These are phyloP conservation scores for Resseliella maxima DNA, from an alignment of 2,888 invertebrate species.

Conservation along the genomic window DNA sequence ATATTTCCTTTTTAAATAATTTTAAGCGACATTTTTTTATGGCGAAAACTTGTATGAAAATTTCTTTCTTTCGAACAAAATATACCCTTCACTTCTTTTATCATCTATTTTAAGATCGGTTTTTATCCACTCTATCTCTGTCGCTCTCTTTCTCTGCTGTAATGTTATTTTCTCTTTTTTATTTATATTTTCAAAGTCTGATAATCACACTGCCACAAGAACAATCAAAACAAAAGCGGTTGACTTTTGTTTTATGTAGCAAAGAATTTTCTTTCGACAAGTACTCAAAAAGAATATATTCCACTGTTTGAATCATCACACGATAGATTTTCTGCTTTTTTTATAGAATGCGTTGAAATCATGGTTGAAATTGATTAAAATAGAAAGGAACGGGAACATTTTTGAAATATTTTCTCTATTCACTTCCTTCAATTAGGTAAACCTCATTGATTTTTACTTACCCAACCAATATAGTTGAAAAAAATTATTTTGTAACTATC, in stretches of 20 bases:
- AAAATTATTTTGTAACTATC: not conserved
- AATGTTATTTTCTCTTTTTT: not conserved
- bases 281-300: constrained; percentile 50
- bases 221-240: constrained; percentile 39
- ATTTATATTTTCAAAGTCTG: not conserved
- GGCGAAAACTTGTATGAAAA: not conserved
- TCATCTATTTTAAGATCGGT: no score
- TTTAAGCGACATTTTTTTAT: constrained; percentile 41
- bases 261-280: constrained; percentile 42
- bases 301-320: constrained; percentile 55
- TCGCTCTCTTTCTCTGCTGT: not conserved
- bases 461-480: no score
- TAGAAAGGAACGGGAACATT: not conserved
- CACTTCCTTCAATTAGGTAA: constrained; percentile 44
- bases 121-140: not conserved
- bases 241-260: constrained; percentile 55
- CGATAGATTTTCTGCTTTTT: constrained; percentile 24
- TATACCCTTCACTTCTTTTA: not conserved
- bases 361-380: constrained; percentile 19
- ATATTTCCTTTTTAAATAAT: constrained; percentile 16
- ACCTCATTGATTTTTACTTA: no score
- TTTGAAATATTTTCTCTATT: not conserved
- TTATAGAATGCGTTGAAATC: constrained; percentile 6
- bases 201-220: not conserved
- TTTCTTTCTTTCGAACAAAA: constrained; percentile 3